phyloP scores from a whole-genome alignment of 2,113 vertebrate species.

The Dunckerocampus dactyliophorus region DNA sequence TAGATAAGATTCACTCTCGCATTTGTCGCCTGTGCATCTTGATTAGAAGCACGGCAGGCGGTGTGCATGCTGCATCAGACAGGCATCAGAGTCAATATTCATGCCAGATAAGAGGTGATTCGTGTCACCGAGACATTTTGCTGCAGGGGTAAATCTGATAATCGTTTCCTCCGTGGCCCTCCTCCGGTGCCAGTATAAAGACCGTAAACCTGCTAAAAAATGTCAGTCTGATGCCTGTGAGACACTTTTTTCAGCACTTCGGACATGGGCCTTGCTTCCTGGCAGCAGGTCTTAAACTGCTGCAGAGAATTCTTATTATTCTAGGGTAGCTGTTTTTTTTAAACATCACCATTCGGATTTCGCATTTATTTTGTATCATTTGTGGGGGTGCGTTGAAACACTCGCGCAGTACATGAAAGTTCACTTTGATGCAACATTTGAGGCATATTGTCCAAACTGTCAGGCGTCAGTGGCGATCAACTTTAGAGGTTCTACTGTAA shows the following conservation, averaged over 20 bases:
- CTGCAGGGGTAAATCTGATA: constrained; percentile 15
- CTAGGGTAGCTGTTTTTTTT: neutral
- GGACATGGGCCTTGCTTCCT: constrained; percentile 30
- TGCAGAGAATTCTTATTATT: constrained; percentile 19
- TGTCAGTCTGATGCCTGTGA: constrained; percentile 2
- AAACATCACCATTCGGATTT: neutral
- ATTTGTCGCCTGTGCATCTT: constrained; percentile 6
- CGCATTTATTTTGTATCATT: neutral
- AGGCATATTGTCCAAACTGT: no score
- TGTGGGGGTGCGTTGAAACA: neutral
- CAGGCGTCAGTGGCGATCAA: no score
- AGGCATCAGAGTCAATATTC: constrained; percentile 23
- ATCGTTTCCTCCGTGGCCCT: neutral
- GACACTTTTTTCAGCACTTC: constrained; percentile 35
- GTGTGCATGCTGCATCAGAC: constrained; percentile 15
- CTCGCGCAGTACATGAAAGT: no score
- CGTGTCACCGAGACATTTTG: constrained; percentile 27
- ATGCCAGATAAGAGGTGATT: constrained; percentile 27
- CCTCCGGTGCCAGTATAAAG: neutral
- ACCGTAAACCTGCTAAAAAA: constrained; percentile 8
- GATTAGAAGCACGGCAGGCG: neutral
- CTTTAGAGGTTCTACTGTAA: no score
- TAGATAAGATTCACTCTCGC: neutral
- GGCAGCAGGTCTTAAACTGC: constrained; percentile 16
- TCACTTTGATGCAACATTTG: no score